Evolutionary conservation across 2,888 invertebrate species (phyloP).

Genomic region (Anticlea derivata): DNA sequence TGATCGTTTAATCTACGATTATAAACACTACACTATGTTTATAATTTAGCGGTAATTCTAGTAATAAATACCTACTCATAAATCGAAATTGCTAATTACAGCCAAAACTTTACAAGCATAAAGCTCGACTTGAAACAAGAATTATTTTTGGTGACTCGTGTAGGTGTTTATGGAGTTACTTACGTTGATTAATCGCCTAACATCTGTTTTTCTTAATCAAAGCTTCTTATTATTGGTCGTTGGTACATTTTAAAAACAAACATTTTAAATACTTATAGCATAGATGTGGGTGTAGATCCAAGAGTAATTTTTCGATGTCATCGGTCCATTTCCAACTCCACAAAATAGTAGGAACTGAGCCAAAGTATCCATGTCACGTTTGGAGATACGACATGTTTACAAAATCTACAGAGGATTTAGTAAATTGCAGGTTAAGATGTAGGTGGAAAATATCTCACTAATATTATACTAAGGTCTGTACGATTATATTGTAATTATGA

Average conservation of each 20-base stretch:
- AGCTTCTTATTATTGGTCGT: neutral
- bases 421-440: slow-evolving; percentile 1
- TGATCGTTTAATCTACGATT: slow-evolving; percentile 38
- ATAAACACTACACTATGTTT: slow-evolving; percentile 6
- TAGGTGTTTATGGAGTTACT: no score
- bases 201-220: slow-evolving; percentile 1
- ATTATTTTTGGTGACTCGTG: neutral
- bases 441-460: slow-evolving; percentile 1
- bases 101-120: neutral
- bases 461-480: no score
- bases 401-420: slow-evolving; percentile 3
- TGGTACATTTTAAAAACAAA: neutral
- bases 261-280: neutral
- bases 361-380: slow-evolving; percentile 21
- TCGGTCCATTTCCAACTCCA: slow-evolving; percentile 10
- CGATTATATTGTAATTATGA: no score
- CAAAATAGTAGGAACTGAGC: slow-evolving; percentile 20
- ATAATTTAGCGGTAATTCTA: neutral
- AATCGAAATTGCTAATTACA: neutral
- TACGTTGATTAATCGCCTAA: neutral
- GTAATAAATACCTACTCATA: neutral
- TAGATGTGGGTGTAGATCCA: slow-evolving; percentile 11
- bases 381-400: slow-evolving; percentile 19
- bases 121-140: neutral
- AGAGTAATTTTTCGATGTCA: slow-evolving; percentile 17